Conservation (phyloP, 2,113 vertebrate genomes). For the Okapia johnstoni region DNA sequence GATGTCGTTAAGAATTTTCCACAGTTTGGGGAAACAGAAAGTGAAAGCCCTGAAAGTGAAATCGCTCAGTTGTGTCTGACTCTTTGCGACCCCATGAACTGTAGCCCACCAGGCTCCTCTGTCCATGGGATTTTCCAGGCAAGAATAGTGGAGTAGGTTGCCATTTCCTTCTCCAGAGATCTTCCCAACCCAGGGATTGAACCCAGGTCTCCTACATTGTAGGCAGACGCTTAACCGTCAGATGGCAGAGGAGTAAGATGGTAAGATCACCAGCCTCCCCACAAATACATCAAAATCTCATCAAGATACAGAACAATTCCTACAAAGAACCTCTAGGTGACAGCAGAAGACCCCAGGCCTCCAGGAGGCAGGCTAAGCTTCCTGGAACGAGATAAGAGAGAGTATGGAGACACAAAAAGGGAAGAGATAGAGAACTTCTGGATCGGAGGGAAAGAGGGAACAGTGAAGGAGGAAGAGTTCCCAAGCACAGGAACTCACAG, state of each 20-base stretch:
- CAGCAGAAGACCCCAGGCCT: background rate
- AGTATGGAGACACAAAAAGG: background rate
- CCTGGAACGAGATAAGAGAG: background rate
- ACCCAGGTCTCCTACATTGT: too few species aligned
- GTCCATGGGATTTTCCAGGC: too few species aligned
- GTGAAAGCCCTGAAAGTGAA: too few species aligned
- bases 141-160: too few species aligned
- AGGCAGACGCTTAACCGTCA: too few species aligned
- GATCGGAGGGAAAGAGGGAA: background rate
- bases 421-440: background rate
- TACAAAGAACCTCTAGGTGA: background rate
- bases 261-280: background rate
- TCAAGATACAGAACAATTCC: background rate
- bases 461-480: background rate
- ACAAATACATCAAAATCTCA: background rate
- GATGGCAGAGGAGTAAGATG: background rate
- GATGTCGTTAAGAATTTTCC: background rate
- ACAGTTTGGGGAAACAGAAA: background rate
- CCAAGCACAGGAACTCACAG: background rate
- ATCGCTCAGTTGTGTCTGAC: too few species aligned
- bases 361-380: background rate
- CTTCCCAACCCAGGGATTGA: too few species aligned
- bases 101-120: too few species aligned
- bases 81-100: too few species aligned
- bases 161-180: too few species aligned